Percentiles rank a stretch among this genome's conserved stretches.
phyloP scores from a whole-genome alignment of 2,888 invertebrate species.

The Mythimna ferrago region DNA sequence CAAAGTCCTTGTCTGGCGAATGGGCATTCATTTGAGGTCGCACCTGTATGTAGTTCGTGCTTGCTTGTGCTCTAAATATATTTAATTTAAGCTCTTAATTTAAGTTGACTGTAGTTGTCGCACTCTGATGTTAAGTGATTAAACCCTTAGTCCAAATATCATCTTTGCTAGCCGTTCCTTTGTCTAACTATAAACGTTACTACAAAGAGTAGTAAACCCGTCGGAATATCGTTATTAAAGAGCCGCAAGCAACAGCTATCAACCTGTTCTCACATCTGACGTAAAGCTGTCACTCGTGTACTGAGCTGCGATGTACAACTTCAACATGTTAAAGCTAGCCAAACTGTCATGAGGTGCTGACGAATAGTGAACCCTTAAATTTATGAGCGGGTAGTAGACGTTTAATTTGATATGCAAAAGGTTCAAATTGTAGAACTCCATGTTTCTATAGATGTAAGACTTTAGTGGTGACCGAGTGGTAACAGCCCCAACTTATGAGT shows the following conservation, averaged over 20 bases:
- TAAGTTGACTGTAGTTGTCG: too few species aligned
- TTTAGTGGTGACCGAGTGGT: too few species aligned
- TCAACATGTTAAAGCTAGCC: not conserved
- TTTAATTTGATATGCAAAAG: not conserved
- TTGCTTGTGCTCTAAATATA: too few species aligned
- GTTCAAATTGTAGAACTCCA: not conserved
- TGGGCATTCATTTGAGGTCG: too few species aligned
- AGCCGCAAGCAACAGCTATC: slow-evolving; percentile 16
- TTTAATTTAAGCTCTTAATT: too few species aligned
- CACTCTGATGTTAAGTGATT: too few species aligned
- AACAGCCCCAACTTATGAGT: too few species aligned
- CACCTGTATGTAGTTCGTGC: too few species aligned
- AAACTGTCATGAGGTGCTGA: not conserved
- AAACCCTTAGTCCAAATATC: too few species aligned
- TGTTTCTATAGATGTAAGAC: too few species aligned
- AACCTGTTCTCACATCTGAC: slow-evolving; percentile 9
- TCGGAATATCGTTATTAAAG: not conserved
- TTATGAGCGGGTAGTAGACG: not conserved
- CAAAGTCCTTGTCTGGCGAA: too few species aligned
- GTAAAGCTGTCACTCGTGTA: slow-evolving; percentile 4
- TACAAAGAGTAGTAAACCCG: not conserved
- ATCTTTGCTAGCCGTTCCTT: not conserved
- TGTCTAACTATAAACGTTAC: not conserved
- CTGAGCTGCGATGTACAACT: not conserved
- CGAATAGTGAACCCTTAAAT: not conserved